Evolutionary conservation across 2,113 vertebrate genomes (phyloP), one percentile per base, ranked within the genome.

Genomic region (Myocastor coypus): DNA sequence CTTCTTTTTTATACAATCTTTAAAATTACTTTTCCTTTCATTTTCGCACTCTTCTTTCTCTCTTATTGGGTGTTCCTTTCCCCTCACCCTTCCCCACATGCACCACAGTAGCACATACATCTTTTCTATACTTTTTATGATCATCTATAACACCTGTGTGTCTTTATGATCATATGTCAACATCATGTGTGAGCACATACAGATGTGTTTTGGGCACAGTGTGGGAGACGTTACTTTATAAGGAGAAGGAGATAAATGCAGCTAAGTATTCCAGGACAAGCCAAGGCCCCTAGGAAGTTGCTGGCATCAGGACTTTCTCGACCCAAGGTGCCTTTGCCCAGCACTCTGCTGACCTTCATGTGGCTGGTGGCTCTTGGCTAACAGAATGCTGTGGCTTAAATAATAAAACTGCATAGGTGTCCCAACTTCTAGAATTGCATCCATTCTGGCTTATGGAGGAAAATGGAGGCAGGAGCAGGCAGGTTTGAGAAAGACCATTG

Each of bases 211-310:
- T 71, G 42, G 9, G 13, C 73, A 6, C 61, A 42, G 55, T 30
- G 66, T 63, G n/a, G 50, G 50, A 89, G 32, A 86, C 87, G 80
- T 57, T 46, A 34, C 89, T 87, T 92, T 77, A 64, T 69, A 69
- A 78, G 37, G 40, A 87, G 50, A 57, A 14, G 61, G 37, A 66
- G 55, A 83, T 17, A 69, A n/a, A 20, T 46, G 22, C 7, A 71
- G 88, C 24, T 40, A 42, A 86, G 75, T 37, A 32, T 66, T 59
- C 82, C 89, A 73, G 50, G 52, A 20, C 40, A 92, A 81, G 55
- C 46, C 11, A 55, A 86, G 50, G 7, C 13, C 4, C 37, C 32
- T 59, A 22, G 28, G 26, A 68, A 66, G 81, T 37, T 34, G 59
- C 22, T n/a, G 22, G 37, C 40, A 57, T 42, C 55, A 46, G 20